Conservation (phyloP, 2,797 vertebrate genomes). For the Kryptolebias ocellatus region DNA sequence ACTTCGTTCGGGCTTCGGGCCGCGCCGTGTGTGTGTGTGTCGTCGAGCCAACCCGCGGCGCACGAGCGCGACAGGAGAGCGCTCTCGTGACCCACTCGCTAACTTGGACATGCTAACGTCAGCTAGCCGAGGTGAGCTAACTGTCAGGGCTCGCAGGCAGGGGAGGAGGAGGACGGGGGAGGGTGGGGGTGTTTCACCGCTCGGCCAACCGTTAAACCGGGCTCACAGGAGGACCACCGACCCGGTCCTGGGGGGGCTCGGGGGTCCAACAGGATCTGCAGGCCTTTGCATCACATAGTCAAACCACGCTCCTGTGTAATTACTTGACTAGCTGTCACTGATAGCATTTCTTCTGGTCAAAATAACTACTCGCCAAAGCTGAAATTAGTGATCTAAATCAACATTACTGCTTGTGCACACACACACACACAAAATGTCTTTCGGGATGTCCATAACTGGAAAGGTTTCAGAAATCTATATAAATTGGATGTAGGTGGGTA, state of each 20-base stretch:
- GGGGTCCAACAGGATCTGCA: conserved; percentile 10
- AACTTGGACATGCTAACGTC: conserved; percentile 6
- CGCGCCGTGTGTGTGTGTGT: not conserved
- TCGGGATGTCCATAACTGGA: no score
- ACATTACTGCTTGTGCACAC: no score
- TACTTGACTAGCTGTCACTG: no score
- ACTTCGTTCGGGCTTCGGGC: not conserved
- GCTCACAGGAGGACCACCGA: not conserved
- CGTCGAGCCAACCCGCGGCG: not conserved
- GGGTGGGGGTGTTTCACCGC: not conserved
- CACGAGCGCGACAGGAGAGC: rapidly evolving
- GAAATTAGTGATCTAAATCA: no score
- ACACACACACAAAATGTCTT: no score
- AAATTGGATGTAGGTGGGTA: no score
- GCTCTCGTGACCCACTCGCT: not conserved
- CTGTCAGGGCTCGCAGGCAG: conserved; percentile 38
- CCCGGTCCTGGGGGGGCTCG: conserved; percentile 2
- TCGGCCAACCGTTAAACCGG: not conserved
- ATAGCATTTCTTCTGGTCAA: no score
- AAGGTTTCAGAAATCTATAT: no score
- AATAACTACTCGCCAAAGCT: no score
- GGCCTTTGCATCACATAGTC: not conserved
- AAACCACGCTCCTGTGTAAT: no score
- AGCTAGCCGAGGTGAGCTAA: conserved; percentile 28
- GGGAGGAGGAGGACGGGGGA: not conserved